These are phyloP conservation scores for Cyclopterus lumpus DNA, from an alignment of 2,797 vertebrate genomes.

Conservation along the genomic window DNA sequence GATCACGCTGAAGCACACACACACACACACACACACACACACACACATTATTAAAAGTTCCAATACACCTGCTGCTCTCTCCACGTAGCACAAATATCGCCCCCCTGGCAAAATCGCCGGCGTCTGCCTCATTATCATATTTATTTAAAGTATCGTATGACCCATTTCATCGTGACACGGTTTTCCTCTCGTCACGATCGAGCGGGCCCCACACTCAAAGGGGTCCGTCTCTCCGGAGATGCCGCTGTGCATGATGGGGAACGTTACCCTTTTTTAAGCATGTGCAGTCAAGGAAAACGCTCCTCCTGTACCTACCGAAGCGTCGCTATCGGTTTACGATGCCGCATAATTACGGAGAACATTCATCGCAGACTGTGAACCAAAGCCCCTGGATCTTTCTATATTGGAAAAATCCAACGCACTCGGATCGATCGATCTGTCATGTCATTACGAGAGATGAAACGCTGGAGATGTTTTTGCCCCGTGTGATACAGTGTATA, in stretches of 20 bases:
- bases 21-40: background rate
- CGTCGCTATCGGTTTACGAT: constrained; percentile 50
- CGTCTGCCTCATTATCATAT: constrained; percentile 86
- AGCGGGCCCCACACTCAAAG: constrained; percentile 66
- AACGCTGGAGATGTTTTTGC: constrained; percentile 64
- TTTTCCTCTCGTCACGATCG: constrained; percentile 79
- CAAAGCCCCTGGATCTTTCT: constrained; percentile 32
- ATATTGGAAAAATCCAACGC: constrained; percentile 64
- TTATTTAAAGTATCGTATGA: constrained; percentile 86
- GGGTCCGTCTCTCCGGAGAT: constrained; percentile 72
- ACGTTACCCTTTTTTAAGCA: constrained; percentile 75
- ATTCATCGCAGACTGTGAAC: constrained; percentile 15
- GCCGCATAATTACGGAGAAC: constrained; percentile 30
- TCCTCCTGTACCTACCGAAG: constrained; percentile 47
- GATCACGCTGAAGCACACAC: background rate
- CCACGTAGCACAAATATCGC: constrained; percentile 76
- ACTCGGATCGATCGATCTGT: constrained; percentile 71
- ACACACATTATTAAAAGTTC: constrained; percentile 41
- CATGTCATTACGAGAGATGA: constrained; percentile 71
- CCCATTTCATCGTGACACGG: constrained; percentile 82
- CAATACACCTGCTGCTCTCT: constrained; percentile 59
- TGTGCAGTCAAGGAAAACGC: no score
- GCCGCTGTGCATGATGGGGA: constrained; percentile 75
- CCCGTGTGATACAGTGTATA: constrained; percentile 52
- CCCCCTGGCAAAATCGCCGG: constrained; percentile 65